phyloP scores from a whole-genome alignment of 2,113 vertebrate species.

The Dicentrarchus labrax region DNA sequence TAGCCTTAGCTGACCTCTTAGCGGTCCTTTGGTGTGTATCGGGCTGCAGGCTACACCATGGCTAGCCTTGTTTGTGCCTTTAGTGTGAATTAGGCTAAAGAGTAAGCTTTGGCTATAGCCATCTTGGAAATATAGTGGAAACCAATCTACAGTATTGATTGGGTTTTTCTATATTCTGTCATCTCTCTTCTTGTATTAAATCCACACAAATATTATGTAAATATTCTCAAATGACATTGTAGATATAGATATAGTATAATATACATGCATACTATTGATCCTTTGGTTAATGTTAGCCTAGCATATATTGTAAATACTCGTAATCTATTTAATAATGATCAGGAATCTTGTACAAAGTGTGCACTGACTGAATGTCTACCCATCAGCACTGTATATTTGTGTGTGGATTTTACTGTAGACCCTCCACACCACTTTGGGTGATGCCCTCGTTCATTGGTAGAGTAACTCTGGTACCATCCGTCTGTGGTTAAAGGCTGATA shows the following conservation, averaged over 20 bases:
- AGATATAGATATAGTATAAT: conserved; percentile 54
- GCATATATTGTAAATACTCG: conserved; percentile 51
- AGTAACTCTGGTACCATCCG: conserved; percentile 28
- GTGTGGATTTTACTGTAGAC: conserved; percentile 33
- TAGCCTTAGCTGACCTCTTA: conserved; percentile 50
- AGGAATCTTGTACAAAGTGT: conserved; percentile 64
- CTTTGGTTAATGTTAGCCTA: conserved; percentile 58
- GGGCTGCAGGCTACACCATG: conserved; percentile 35
- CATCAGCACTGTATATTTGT: conserved; percentile 42
- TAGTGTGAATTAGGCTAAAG: conserved; percentile 49
- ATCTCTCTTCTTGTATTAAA: conserved; percentile 39
- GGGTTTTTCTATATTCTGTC: conserved; percentile 46
- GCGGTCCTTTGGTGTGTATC: conserved; percentile 31
- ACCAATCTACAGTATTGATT: conserved; percentile 28
- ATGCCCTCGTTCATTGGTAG: conserved; percentile 3
- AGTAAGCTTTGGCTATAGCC: conserved; percentile 46
- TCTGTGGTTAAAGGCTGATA: conserved; percentile 33
- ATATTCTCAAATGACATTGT: conserved; percentile 43
- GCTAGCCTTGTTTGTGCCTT: conserved; percentile 70
- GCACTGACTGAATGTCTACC: conserved; percentile 58
- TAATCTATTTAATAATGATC: conserved; percentile 64
- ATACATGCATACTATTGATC: conserved; percentile 38
- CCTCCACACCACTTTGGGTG: not conserved
- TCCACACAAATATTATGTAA: conserved; percentile 47
- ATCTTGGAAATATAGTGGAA: conserved; percentile 46